Evolutionary conservation across 1,140 invertebrate species (phyloP), one percentile per base, ranked within the genome.

Genomic region (Oppia nitens): DNA sequence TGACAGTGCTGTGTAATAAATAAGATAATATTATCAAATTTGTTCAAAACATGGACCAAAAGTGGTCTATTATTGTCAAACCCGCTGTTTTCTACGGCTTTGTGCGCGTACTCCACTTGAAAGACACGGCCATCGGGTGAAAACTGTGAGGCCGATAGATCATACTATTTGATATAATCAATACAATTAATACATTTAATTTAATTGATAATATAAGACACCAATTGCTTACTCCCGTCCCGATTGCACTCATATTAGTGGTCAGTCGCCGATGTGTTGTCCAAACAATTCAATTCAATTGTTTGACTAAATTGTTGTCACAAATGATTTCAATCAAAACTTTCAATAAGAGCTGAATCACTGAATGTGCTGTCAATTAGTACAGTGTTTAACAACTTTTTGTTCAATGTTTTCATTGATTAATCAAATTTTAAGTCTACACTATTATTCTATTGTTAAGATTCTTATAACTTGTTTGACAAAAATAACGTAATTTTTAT

Each of bases 21-120:
- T 72, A 71, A 64, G 60, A 61, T 63, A 60, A 55, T 57, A 26
- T 52, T 56, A 51, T 50, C 45, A 25, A 51, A 59, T 53, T 20
- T 4, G 20, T 27, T 50, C n/a, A 50, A 50, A 64, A 28, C 11
- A 59, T 32, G 14, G 3, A 60, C 53, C 60, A n/a, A 48, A 12
- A 53, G 14, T 55, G 25, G 53, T 4, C 53, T 50, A 23, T 1
- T 56, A 45, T 24, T 11, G 20, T 74, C 77, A 72, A 74, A 84
- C 83, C 94, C 94, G 71, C 92, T 95, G 67, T 95, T 97, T 77
- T 98, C 96, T 2, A 98, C 94, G 17, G 96, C 96, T 76, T 99
- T 99, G 54, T 88, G 84, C 25, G 96, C 96, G 77, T 99, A 99
- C 78, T 99, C 96, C 1, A 99, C 92, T 83, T 98, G 93, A 75